phyloP scores from a whole-genome alignment of 2,888 invertebrate species.

The Lampropteryx suffumata region DNA sequence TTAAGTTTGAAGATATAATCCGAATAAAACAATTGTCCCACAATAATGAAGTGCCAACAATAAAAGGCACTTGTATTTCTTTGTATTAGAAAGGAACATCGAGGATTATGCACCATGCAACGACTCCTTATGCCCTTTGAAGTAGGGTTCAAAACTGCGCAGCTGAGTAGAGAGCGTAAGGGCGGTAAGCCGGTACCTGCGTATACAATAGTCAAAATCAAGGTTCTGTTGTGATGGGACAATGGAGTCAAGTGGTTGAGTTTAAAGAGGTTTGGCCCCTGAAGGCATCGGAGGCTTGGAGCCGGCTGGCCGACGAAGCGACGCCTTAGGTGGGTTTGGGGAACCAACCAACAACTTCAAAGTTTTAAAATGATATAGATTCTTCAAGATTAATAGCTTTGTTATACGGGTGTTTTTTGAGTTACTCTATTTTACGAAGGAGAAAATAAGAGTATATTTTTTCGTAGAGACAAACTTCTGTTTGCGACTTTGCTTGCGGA shows the following conservation, averaged over 20 bases:
- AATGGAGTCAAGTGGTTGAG: slow-evolving; percentile 64
- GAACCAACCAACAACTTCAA: too few species aligned
- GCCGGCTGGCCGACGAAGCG: neutral
- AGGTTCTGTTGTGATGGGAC: slow-evolving; percentile 59
- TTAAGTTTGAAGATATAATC: too few species aligned
- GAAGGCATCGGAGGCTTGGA: slow-evolving; percentile 1
- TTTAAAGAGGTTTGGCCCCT: slow-evolving; percentile 41
- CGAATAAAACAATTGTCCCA: slow-evolving; percentile 27
- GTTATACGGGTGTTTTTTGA: neutral
- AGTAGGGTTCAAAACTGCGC: slow-evolving; percentile 5
- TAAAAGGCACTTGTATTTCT: slow-evolving; percentile 25
- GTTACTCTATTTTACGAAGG: too few species aligned
- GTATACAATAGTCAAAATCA: slow-evolving; percentile 62
- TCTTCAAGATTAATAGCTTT: too few species aligned
- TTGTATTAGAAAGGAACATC: slow-evolving; percentile 28
- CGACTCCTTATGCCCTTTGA: neutral
- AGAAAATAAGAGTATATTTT: too few species aligned
- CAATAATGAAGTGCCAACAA: slow-evolving; percentile 22
- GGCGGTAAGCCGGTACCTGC: slow-evolving; percentile 49
- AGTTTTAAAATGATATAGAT: too few species aligned
- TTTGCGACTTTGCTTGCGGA: too few species aligned
- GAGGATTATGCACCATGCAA: neutral
- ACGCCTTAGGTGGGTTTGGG: neutral
- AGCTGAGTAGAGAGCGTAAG: slow-evolving; percentile 5
- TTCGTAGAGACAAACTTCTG: too few species aligned